These are phyloP conservation scores for Ferdinandea cuprea DNA, from an alignment of 2,888 invertebrate species.

Conservation along the genomic window DNA sequence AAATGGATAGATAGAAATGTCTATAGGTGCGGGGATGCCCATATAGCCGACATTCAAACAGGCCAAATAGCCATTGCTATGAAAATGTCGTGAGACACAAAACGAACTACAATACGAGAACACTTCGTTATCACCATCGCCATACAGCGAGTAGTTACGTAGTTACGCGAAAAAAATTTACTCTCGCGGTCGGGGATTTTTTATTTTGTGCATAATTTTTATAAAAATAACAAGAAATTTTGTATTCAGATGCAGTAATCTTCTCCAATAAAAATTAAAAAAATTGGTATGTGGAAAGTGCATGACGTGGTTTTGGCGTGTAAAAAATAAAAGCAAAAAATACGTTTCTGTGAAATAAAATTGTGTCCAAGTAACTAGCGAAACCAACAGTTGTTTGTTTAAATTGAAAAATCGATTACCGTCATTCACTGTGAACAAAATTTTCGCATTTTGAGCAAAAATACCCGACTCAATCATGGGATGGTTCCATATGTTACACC, in stretches of 20 bases:
- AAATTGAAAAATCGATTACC: slow-evolving; percentile 70
- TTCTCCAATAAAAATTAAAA: slow-evolving; percentile 2
- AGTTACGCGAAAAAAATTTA: slow-evolving; percentile 14
- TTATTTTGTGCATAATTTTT: background rate
- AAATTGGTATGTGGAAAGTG: slow-evolving; percentile 58
- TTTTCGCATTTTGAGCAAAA: slow-evolving; percentile 10
- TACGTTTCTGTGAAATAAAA: background rate
- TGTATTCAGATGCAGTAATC: background rate
- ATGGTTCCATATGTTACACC: slow-evolving; percentile 68
- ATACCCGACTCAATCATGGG: slow-evolving; percentile 39
- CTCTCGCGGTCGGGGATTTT: slow-evolving; percentile 37
- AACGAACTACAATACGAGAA: slow-evolving; percentile 16
- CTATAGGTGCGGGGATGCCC: slow-evolving; percentile 41
- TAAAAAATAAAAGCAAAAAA: slow-evolving; percentile 17
- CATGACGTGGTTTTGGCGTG: slow-evolving; percentile 54
- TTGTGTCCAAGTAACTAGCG: slow-evolving; percentile 2
- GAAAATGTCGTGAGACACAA: slow-evolving; percentile 63
- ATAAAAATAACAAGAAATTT: no score
- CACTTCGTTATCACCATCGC: slow-evolving; percentile 55
- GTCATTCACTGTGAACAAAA: slow-evolving; percentile 16
- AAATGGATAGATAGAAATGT: slow-evolving; percentile 61
- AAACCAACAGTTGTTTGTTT: slow-evolving; percentile 71
- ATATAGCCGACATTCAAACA: slow-evolving; percentile 34
- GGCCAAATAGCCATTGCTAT: slow-evolving; percentile 33
- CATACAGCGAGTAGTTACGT: slow-evolving; percentile 18